Base-by-base conservation (phyloP, 2,797 vertebrate genomes). In the Chaetodon trifasciatus region DNA sequence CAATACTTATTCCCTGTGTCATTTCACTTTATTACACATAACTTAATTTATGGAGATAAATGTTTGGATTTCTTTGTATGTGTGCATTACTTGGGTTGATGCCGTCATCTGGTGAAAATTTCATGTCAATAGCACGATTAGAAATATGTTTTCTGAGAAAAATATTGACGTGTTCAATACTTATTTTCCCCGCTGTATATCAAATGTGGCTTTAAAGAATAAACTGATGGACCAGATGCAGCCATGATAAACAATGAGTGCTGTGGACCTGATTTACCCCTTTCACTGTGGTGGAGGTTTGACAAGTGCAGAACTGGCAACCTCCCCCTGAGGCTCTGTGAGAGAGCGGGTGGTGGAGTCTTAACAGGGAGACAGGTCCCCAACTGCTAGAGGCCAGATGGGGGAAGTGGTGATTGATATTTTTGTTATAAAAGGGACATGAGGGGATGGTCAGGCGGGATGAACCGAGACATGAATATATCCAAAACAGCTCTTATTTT, bases 251-350 rank as follows among this genome's bases (percentile, higher is more conserved):
- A 73, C 61, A 35, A 42, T 17, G 71, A 79, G 79, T 16, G 60
- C 64, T 76, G 68, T n/a, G 5, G 67, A 67, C 32, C 64, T 44
- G 70, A 76, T 83, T 77, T 62, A 70, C 57, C 42, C 78, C 50
- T 55, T 13, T 65, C 37, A 11, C 49, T 78, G 62, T 71, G 78
- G 57, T 52, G 44, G 66, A 78, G 12, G 70, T 57, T 65, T 84
- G 88, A 91, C 65, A 70, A 84, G 82, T 24, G 5, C 63, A 67
- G 82, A 84, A 70, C 74, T 84, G 86, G 88, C 86, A 83, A 72
- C 86, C 49, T 16, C 73, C 61, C 55, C 76, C 56, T 9, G 70
- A 47, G 65, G 83, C 73, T 69, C 32, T 7, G 56, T 23, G 76
- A 53, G 72, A 61, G 64, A 65, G 70, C 73, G 76, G 52, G 61